phyloP scores from a whole-genome alignment of 1,140 invertebrate species.

The Drosophila chauvacae region DNA sequence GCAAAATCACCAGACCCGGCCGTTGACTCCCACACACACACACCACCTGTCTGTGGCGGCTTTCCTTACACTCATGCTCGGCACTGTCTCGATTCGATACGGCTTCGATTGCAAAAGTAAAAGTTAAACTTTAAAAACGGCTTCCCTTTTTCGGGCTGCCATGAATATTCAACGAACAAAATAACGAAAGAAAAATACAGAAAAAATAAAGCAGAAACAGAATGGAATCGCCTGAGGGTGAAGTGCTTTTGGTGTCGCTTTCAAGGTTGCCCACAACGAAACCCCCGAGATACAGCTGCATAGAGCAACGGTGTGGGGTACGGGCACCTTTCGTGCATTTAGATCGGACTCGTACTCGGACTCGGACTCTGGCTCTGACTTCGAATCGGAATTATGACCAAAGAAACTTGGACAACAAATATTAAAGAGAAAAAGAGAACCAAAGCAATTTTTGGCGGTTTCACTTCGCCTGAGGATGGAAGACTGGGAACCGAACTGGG shows the following conservation, averaged over 20 bases:
- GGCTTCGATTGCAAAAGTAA: constrained; percentile 50
- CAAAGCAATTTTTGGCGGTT: constrained; percentile 4
- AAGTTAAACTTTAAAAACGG: constrained; percentile 45
- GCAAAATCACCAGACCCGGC: not conserved
- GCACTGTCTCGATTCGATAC: constrained; percentile 14
- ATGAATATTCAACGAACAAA: constrained; percentile 39
- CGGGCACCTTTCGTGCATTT: not conserved
- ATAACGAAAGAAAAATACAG: not conserved
- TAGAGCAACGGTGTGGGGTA: not conserved
- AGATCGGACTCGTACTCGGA: constrained; percentile 3
- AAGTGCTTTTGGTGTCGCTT: constrained; percentile 28
- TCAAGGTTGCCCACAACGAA: constrained; percentile 31
- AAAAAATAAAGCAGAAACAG: constrained; percentile 5
- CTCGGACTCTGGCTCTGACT: not conserved
- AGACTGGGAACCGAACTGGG: constrained; percentile 3
- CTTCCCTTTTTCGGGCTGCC: constrained; percentile 43
- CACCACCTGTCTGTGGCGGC: not conserved
- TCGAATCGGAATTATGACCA: not conserved
- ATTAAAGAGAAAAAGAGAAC: not conserved
- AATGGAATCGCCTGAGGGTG: constrained; percentile 33
- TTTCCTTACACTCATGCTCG: constrained; percentile 8
- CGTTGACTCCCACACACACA: constrained; percentile 5
- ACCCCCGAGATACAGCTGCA: not conserved
- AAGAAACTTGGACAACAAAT: not conserved
- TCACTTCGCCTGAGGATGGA: constrained; percentile 16